phyloP scores from a whole-genome alignment of 37 sponge, comb jelly and placozoan species.

The Chondrosia reniformis region DNA sequence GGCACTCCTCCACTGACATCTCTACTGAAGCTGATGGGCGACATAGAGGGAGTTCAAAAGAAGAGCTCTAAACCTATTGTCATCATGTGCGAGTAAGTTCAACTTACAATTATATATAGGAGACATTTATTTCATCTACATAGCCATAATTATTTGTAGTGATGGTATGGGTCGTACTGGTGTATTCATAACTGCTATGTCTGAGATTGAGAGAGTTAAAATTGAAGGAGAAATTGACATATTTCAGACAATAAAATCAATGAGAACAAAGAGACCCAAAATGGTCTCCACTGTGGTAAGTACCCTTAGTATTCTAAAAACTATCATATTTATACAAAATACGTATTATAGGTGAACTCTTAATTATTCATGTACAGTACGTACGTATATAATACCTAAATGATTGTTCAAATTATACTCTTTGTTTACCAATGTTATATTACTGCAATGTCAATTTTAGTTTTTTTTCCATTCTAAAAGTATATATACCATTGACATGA shows the following conservation, averaged over 20 bases:
- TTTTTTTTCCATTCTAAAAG: too few species aligned
- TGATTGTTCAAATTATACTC: too few species aligned
- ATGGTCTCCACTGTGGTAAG: constrained; percentile 15
- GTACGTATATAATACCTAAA: too few species aligned
- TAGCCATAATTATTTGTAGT: background rate
- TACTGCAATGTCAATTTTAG: too few species aligned
- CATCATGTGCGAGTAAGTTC: constrained; percentile 25
- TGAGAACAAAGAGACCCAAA: constrained; percentile 17
- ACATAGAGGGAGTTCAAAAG: background rate
- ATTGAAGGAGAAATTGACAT: constrained; percentile 21
- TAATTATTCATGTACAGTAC: too few species aligned
- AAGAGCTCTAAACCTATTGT: background rate
- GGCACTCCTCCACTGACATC: background rate
- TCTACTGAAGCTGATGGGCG: constrained; percentile 8
- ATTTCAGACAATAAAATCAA: constrained; percentile 17
- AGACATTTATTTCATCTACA: background rate
- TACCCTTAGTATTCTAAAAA: too few species aligned
- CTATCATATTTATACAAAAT: too few species aligned
- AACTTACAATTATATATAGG: background rate
- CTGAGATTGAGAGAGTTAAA: constrained; percentile 23
- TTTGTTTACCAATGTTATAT: too few species aligned
- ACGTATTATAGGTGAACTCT: too few species aligned
- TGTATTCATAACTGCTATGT: constrained; percentile 19
- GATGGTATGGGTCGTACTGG: constrained; percentile 21
- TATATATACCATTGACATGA: too few species aligned